Evolutionary conservation across 2,888 invertebrate species (phyloP).

Genomic region (Drosophila tanythrix): DNA sequence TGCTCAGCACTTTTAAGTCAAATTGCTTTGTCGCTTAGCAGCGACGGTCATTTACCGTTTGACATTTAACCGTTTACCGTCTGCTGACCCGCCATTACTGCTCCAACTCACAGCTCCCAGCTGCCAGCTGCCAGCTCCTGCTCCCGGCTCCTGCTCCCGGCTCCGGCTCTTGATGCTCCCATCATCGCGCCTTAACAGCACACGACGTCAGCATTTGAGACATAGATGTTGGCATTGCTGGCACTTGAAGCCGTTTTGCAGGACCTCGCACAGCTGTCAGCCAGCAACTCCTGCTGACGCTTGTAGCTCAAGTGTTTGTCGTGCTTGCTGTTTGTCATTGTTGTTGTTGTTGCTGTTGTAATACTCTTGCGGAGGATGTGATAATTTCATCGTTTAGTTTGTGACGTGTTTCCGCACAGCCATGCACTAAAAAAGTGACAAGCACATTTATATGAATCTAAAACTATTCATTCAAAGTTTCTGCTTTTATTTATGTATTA

Average conservation of each 20-base stretch:
- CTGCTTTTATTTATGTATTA: too few relatives aligned
- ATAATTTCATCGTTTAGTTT: background rate
- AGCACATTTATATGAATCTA: too few relatives aligned
- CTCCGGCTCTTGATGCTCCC: background rate
- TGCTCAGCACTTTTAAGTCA: slow-evolving; percentile 81
- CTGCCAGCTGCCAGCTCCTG: background rate
- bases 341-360: background rate
- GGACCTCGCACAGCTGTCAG: slow-evolving; percentile 25
- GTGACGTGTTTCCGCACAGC: background rate
- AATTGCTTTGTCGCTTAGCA: slow-evolving; percentile 76
- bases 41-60: slow-evolving; percentile 43
- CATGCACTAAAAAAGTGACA: too few relatives aligned
- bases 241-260: slow-evolving; percentile 1
- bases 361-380: background rate
- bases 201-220: slow-evolving; percentile 36
- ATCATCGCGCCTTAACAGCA: slow-evolving; percentile 30
- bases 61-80: slow-evolving; percentile 35
- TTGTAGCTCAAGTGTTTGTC: slow-evolving; percentile 23
- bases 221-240: slow-evolving; percentile 18
- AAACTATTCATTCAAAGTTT: too few relatives aligned
- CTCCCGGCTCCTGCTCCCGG: background rate
- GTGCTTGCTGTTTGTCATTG: background rate
- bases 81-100: slow-evolving; percentile 45
- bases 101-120: background rate
- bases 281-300: slow-evolving; percentile 25